These are phyloP conservation scores for Mercenaria mercenaria DNA, from an alignment of 1,140 invertebrate species.

Conservation along the genomic window DNA sequence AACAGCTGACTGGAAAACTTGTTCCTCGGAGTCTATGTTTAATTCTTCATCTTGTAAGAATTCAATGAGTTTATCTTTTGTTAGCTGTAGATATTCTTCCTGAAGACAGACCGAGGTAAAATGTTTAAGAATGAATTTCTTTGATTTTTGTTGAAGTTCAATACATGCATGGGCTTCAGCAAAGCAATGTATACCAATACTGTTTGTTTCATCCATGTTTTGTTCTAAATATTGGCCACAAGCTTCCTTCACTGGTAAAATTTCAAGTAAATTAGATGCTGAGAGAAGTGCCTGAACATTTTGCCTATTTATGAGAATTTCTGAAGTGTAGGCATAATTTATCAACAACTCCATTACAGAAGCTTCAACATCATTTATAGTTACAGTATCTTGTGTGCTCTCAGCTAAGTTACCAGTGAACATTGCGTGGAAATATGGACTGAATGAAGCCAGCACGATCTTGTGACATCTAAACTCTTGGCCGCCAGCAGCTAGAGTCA, in stretches of 20 bases:
- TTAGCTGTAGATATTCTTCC: slow-evolving; percentile 87
- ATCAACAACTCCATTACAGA: slow-evolving; percentile 86
- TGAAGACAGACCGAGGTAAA: slow-evolving; percentile 81
- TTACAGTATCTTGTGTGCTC: slow-evolving; percentile 85
- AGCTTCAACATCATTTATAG: slow-evolving; percentile 87
- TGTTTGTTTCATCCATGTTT: slow-evolving; percentile 88
- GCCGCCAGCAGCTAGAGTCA: slow-evolving; percentile 85
- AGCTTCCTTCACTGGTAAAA: slow-evolving; percentile 87
- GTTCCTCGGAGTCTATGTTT: slow-evolving; percentile 87
- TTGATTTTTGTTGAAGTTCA: slow-evolving; percentile 86
- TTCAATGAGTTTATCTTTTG: slow-evolving; percentile 86
- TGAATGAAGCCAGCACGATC: slow-evolving; percentile 86
- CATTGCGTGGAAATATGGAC: slow-evolving; percentile 87
- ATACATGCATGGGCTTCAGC: slow-evolving; percentile 88
- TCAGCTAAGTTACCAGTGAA: slow-evolving; percentile 86
- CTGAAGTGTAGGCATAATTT: slow-evolving; percentile 88
- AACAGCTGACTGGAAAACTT: slow-evolving; percentile 87
- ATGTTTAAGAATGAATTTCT: slow-evolving; percentile 83
- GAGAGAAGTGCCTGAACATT: slow-evolving; percentile 88
- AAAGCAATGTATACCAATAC: slow-evolving; percentile 88
- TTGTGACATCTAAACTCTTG: slow-evolving; percentile 86
- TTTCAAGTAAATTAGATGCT: slow-evolving; percentile 88
- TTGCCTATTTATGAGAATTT: slow-evolving; percentile 86
- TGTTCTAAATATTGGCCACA: slow-evolving; percentile 88
- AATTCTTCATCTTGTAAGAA: slow-evolving; percentile 87